phyloP scores from a whole-genome alignment of 1,140 invertebrate genomes.

The Lepidurus apus region DNA sequence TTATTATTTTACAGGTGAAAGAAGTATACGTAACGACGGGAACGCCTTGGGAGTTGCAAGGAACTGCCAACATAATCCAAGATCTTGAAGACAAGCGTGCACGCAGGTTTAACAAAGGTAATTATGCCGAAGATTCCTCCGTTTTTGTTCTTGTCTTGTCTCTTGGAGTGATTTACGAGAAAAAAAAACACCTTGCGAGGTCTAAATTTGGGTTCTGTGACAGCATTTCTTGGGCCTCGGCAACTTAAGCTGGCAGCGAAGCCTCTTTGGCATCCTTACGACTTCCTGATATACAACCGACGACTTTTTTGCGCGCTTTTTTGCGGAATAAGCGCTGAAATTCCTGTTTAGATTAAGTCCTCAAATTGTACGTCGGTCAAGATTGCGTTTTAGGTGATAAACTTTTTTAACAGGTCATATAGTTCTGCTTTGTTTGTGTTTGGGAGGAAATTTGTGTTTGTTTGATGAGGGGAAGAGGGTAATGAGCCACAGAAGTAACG shows the following conservation, averaged over 20 bases:
- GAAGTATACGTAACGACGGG: slow-evolving; percentile 45
- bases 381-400: background rate
- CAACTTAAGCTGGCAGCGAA: background rate
- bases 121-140: slow-evolving; percentile 38
- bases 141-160: slow-evolving; percentile 13
- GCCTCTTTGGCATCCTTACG: background rate
- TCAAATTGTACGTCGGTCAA: background rate
- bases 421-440: background rate
- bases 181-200: background rate
- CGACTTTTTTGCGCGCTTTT: background rate
- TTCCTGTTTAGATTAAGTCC: too few species aligned
- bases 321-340: background rate
- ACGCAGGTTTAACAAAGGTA: slow-evolving; percentile 57
- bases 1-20: slow-evolving; percentile 49
- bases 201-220: slow-evolving; percentile 15
- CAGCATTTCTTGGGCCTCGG: background rate
- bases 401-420: background rate
- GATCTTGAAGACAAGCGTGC: slow-evolving; percentile 46
- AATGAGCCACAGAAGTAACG: background rate
- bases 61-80: slow-evolving; percentile 43
- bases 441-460: background rate
- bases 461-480: background rate
- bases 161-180: background rate
- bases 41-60: slow-evolving; percentile 32
- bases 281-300: slow-evolving; percentile 11